These are phyloP conservation scores for Subacronicta megacephala DNA, from an alignment of 2,888 invertebrate genomes.

Conservation along the genomic window DNA sequence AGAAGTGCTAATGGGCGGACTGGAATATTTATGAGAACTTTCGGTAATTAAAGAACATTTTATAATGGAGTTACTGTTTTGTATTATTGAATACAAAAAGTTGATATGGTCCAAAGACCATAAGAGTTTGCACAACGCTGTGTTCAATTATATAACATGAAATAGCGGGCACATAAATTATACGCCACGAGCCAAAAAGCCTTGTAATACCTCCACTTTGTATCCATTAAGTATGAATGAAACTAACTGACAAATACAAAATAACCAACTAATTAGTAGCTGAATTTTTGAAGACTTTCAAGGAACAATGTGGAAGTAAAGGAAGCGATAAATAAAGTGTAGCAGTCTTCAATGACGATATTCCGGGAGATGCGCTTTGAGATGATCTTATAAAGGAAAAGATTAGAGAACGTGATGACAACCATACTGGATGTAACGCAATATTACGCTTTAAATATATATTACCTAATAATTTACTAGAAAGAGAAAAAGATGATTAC, in stretches of 20 bases:
- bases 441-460: conserved; percentile 18
- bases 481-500: conserved; percentile 39
- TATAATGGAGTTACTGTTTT: conserved; percentile 38
- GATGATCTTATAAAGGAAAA: conserved; percentile 64
- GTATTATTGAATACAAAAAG: conserved; percentile 34
- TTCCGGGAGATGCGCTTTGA: conserved; percentile 83
- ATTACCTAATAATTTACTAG: conserved; percentile 13
- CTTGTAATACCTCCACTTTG: conserved; percentile 47
- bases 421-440: conserved; percentile 55
- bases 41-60: conserved; percentile 65
- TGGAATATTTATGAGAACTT: conserved; percentile 66
- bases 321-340: conserved; percentile 85
- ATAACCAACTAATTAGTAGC: conserved; percentile 47
- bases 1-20: conserved; percentile 76
- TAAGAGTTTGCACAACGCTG: conserved; percentile 42
- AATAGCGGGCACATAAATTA: conserved; percentile 48
- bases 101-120: conserved; percentile 37
- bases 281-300: conserved; percentile 38
- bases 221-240: conserved; percentile 49
- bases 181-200: conserved; percentile 34
- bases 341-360: conserved; percentile 72
- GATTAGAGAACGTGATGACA: conserved; percentile 75
- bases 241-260: conserved; percentile 41
- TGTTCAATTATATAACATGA: conserved; percentile 47
- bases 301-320: conserved; percentile 76